Base-by-base conservation (phyloP, 2,797 vertebrate genomes). In the Buceros bicornis region DNA sequence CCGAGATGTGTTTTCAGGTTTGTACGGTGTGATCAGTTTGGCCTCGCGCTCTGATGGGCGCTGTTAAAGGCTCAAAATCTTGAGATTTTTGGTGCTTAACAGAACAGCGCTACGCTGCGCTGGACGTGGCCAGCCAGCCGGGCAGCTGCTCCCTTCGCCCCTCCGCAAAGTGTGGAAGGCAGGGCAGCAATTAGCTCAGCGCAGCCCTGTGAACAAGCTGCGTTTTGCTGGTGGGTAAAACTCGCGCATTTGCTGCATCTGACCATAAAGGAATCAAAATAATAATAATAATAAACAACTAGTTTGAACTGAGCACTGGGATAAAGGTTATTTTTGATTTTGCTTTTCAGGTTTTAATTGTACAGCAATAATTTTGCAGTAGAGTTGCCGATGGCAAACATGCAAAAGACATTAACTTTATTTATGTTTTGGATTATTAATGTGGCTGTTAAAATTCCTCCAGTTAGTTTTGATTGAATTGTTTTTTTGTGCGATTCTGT, bases 391-490 rank as follows among this genome's bases (percentile, higher is more conserved):
- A 94, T 79, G 96, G 98, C 97, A 94, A 97, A 97, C 97, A 95
- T 90, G 96, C 95, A 97, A 86, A 90, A 97, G 97, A 97, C 97
- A 97, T 97, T 98, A 97, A 97, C 97, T 98, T 97, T 98, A 98
- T 98, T 98, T 98, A 98, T 98, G 97, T 97, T 98, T 97, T 97
- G 97, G 97, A 95, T 98, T 98, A 98, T 98, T 98, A 98, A 98
- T 98, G 97, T 92, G 91, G 97, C 97, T 97, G 97, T 98, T 98
- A 98, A 98, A 98, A 98, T 97, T 97, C 97, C 97, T 98, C 98
- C 98, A 97, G 98, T 98, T 98, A 98, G 97, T 97, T 98, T 98
- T 98, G 98, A 98, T 98, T 98, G 98, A 98, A 98, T 98, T 98
- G 97, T 97, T 98, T 94, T 93, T 95, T 96, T 97, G 96, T 97